Conservation (phyloP, 2,888 invertebrate species). For the Fissipunctia ypsillon region DNA sequence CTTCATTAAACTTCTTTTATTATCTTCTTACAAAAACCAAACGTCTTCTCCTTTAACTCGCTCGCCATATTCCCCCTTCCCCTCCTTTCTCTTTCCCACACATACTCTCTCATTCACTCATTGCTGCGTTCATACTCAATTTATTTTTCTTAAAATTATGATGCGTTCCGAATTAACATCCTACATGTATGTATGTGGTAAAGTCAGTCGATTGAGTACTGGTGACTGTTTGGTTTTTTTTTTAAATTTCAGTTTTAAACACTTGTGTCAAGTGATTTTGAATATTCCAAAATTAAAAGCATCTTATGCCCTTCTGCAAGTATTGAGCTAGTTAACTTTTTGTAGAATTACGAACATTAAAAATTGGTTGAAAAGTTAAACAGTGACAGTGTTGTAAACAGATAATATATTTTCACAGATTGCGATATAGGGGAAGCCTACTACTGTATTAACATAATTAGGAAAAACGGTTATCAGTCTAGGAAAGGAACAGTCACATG, state of each 20-base stretch:
- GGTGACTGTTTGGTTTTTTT: no score
- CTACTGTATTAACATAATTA: background rate
- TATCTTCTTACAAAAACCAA: no score
- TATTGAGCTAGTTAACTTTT: background rate
- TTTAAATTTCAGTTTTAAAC: background rate
- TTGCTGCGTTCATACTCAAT: no score
- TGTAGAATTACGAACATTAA: background rate
- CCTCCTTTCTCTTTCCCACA: no score
- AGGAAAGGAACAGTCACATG: background rate
- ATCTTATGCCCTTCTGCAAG: background rate
- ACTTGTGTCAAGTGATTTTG: background rate
- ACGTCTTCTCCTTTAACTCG: no score
- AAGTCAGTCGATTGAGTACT: background rate
- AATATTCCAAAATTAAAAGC: background rate
- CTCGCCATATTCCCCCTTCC: no score
- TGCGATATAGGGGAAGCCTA: background rate
- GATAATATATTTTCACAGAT: background rate
- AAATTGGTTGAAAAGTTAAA: background rate
- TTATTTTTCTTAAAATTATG: no score
- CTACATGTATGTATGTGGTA: conserved; percentile 9
- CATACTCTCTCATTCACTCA: no score
- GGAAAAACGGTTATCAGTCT: background rate
- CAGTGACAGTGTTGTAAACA: background rate
- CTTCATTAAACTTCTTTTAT: no score
- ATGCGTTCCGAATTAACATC: no score